These are phyloP conservation scores for Pavo muticus DNA, from an alignment of 2,113 vertebrate genomes.

Conservation along the genomic window DNA sequence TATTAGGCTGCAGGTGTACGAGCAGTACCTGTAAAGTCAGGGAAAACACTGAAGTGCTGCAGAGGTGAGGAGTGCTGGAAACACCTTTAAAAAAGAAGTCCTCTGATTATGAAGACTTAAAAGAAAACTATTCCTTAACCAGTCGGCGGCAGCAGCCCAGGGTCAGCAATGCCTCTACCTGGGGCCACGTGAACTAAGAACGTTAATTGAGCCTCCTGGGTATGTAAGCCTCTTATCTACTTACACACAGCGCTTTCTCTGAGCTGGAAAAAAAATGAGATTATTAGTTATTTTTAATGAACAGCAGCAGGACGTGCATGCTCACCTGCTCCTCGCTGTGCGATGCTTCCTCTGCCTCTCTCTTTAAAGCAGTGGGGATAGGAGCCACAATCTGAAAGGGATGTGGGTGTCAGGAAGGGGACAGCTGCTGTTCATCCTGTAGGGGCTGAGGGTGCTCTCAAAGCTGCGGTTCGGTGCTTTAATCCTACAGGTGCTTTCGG, in stretches of 20 bases:
- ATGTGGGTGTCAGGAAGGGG: not conserved
- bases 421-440: not conserved
- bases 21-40: not conserved
- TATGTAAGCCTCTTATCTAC: constrained; percentile 69
- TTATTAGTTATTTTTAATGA: constrained; percentile 66
- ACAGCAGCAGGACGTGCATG: not conserved
- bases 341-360: not conserved
- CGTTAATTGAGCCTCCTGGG: constrained; percentile 69
- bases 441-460: not conserved
- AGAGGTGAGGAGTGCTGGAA: not conserved
- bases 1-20: not conserved
- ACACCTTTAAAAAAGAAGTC: not conserved
- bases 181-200: not conserved
- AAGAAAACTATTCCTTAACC: constrained; percentile 30
- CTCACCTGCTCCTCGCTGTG: not conserved
- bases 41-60: not conserved
- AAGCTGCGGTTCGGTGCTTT: not conserved
- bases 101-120: constrained; percentile 8
- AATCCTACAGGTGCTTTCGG: not conserved
- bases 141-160: constrained; percentile 21
- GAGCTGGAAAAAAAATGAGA: not conserved
- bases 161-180: constrained; percentile 45
- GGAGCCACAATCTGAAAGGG: not conserved
- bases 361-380: not conserved
- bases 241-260: constrained; percentile 35